Evolutionary conservation across 1,140 invertebrate genomes (phyloP).

Genomic region (Parapsyche elsis): DNA sequence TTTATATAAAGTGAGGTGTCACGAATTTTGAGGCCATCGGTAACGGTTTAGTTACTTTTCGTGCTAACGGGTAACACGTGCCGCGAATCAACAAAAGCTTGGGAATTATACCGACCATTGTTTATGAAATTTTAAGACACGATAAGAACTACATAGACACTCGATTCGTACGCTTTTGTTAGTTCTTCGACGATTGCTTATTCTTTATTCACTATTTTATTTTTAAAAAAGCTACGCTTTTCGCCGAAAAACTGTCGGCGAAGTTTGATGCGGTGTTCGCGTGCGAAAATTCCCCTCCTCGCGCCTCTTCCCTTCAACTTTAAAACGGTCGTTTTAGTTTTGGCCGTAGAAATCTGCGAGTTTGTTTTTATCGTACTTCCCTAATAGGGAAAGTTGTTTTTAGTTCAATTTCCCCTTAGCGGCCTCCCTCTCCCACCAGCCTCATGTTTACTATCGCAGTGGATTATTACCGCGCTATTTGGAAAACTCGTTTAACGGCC

Average conservation of each 20-base stretch:
- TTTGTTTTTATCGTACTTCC: conserved; percentile 42
- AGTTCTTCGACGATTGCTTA: no score
- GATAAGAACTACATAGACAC: neutral
- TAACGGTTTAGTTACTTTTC: conserved; percentile 20
- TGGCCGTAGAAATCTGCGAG: conserved; percentile 23
- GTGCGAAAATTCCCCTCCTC: conserved; percentile 8
- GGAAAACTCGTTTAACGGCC: no score
- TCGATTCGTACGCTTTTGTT: neutral
- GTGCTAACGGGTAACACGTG: conserved; percentile 13
- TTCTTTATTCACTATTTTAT: neutral
- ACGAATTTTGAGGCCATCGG: neutral
- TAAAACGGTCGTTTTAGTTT: conserved; percentile 33
- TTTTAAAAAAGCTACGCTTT: no score
- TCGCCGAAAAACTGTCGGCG: neutral
- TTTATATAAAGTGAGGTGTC: no score
- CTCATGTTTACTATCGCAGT: conserved; percentile 10
- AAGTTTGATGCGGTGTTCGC: conserved; percentile 28
- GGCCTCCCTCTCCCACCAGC: neutral
- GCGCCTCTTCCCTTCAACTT: neutral
- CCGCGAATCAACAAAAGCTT: neutral
- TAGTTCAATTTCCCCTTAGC: conserved; percentile 34
- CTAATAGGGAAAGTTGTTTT: conserved; percentile 44
- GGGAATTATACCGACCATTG: neutral
- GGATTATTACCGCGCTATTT: no score
- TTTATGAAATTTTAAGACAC: neutral